Percentiles rank a stretch among this genome's conserved stretches.
Evolutionary conservation across 92 coral and sea anemone species (phyloP).

Genomic region (Virgularia gustaviana): DNA sequence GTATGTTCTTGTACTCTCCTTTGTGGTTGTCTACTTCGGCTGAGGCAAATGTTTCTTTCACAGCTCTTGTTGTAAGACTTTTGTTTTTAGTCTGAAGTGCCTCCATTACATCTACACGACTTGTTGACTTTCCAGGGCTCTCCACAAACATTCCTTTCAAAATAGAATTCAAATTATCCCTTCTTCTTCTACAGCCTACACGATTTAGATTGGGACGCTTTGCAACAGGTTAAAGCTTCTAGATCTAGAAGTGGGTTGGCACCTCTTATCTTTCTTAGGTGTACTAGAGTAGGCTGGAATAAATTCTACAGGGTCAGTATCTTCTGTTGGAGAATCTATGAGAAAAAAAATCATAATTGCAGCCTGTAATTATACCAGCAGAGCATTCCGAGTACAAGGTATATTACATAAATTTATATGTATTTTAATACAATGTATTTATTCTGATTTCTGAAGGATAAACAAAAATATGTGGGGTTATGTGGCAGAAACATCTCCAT

Average conservation of each 20-base stretch:
- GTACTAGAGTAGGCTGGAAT: constrained; percentile 16
- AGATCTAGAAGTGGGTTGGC: constrained; percentile 23
- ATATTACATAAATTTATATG: not conserved
- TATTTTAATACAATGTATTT: not conserved
- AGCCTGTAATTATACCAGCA: not conserved
- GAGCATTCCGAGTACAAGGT: not conserved
- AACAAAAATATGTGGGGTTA: not conserved
- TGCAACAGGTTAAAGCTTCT: constrained; percentile 20
- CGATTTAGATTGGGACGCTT: constrained; percentile 32
- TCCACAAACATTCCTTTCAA: constrained; percentile 41
- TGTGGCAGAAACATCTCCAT: too few species aligned
- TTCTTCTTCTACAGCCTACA: constrained; percentile 20
- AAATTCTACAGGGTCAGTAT: not conserved
- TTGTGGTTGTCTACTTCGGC: constrained; percentile 26
- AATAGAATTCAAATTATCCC: constrained; percentile 14
- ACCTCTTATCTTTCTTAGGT: constrained; percentile 11
- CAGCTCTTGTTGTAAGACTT: constrained; percentile 52
- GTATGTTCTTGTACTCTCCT: constrained; percentile 33
- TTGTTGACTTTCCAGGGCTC: constrained; percentile 47
- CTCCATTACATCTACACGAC: constrained; percentile 28
- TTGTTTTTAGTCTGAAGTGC: constrained; percentile 33
- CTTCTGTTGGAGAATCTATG: constrained; percentile 9
- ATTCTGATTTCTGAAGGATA: not conserved
- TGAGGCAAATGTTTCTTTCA: constrained; percentile 41
- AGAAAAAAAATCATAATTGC: not conserved